Evolutionary conservation across 2,888 invertebrate genomes (phyloP).

Genomic region (Ornithoptera alexandrae): DNA sequence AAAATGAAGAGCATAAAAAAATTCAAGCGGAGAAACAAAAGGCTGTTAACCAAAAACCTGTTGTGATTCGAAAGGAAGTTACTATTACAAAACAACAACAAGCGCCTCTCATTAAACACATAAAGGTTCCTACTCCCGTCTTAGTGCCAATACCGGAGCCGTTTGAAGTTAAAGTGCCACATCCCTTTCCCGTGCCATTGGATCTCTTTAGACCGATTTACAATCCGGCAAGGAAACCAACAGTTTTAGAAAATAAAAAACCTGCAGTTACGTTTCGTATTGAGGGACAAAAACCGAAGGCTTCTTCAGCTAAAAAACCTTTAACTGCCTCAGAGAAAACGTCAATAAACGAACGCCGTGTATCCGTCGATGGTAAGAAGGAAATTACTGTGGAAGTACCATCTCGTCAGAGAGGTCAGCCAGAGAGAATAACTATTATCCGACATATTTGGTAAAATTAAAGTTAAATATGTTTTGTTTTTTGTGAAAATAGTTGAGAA

Average conservation of each 20-base stretch:
- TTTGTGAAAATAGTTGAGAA: conserved; percentile 29
- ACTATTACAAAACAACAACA: conserved; percentile 43
- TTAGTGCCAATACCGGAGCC: conserved; percentile 51
- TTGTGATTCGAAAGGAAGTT: conserved; percentile 44
- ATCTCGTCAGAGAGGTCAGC: conserved; percentile 40
- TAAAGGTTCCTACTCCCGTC: conserved; percentile 41
- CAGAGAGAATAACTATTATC: conserved; percentile 47
- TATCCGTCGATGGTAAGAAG: conserved; percentile 44
- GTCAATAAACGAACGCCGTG: conserved; percentile 41
- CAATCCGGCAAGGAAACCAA: conserved; percentile 41
- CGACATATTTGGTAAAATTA: conserved; percentile 56
- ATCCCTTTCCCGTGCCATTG: conserved; percentile 45
- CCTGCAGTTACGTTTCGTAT: conserved; percentile 35
- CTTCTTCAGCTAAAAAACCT: conserved; percentile 45
- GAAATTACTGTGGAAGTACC: conserved; percentile 42
- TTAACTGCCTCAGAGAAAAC: conserved; percentile 48
- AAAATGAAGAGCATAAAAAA: conserved; percentile 47
- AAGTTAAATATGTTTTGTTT: conserved; percentile 32
- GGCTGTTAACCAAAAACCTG: conserved; percentile 46
- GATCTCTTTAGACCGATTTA: conserved; percentile 45
- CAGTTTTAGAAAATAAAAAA: conserved; percentile 44
- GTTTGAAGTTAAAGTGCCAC: conserved; percentile 43
- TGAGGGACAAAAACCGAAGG: conserved; percentile 39
- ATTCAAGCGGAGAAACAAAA: conserved; percentile 48
- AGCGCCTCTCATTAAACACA: conserved; percentile 40